Base-by-base conservation (phyloP, 2,113 vertebrate genomes). In the Typhlomys cinereus region DNA sequence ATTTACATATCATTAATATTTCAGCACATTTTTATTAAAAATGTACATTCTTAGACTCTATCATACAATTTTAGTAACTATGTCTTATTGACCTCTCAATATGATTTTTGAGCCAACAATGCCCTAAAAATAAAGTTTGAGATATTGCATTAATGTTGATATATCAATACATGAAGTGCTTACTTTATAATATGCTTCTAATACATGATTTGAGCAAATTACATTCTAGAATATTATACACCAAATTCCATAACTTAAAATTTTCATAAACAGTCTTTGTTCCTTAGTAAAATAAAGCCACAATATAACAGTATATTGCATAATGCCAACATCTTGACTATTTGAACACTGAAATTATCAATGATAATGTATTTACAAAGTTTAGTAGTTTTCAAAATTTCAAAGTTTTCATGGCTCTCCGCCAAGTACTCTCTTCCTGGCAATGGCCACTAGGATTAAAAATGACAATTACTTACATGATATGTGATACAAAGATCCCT, bases 401-500 rank as follows among this genome's bases (percentile, higher is more conserved):
- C 94, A n/a, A 96, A 94, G 88, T 97, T 90, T 96, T 92, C 66
- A 95, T 41, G 92, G 0, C 4, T 96, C 70, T 96, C 88, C 92
- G 92, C 97, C 96, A 96, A 91, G 61, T 57, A 74, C 92, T 97
- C 79, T 97, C 91, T 97, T 74, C 94, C 93, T 96, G 39, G 84
- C 91, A 97, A 93, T 96, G 90, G 93, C 95, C 97, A 88, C 87
- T 91, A 96, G 91, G 85, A 93, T 96, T 96, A 92, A 97, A 97
- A 96, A 89, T 93, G 96, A 95, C 64, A 96, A 95, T 95, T 97
- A 95, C 59, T 57, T 94, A 94, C 92, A 95, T 54, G 97, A 97
- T 97, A 98, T 87, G 83, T 96, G 96, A 98, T 97, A 97, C 95
- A 93, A 79, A 94, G 84, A 78, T 95, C 94, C 96, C 95, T 92